phyloP scores from a whole-genome alignment of 2,888 invertebrate species.

The Operophtera brumata region DNA sequence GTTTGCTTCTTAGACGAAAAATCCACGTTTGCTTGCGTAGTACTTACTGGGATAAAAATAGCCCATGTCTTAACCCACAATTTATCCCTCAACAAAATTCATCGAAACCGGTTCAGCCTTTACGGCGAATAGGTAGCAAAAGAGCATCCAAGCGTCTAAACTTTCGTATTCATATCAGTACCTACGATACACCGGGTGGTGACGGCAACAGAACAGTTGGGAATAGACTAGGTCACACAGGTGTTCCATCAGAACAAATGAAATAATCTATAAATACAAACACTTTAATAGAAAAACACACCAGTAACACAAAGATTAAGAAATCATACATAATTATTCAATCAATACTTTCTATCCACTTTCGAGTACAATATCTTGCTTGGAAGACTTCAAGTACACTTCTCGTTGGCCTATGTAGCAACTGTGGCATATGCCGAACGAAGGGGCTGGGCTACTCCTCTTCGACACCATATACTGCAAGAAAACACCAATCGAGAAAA shows the following conservation, averaged over 20 bases:
- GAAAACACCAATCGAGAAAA: neutral
- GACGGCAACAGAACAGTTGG: too few species aligned
- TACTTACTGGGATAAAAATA: too few species aligned
- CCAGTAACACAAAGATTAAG: neutral
- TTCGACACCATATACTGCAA: constrained; percentile 57
- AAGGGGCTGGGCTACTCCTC: constrained; percentile 51
- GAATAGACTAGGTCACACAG: neutral
- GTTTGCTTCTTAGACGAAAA: too few species aligned
- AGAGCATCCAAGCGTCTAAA: too few species aligned
- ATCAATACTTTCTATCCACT: constrained; percentile 1
- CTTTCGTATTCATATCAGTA: too few species aligned
- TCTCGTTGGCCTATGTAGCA: constrained; percentile 50
- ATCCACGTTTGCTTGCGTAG: too few species aligned
- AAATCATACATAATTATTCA: constrained; percentile 1
- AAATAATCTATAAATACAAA: neutral
- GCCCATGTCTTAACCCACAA: too few species aligned
- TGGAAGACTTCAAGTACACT: constrained; percentile 49
- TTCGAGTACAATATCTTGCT: constrained; percentile 40
- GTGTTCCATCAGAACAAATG: neutral
- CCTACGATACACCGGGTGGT: too few species aligned
- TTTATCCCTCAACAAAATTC: too few species aligned
- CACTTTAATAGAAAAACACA: neutral
- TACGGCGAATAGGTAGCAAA: too few species aligned
- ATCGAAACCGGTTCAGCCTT: too few species aligned
- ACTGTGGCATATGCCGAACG: constrained; percentile 64